Evolutionary conservation across 2,888 invertebrate species (phyloP).

Genomic region (Lasioglossum zephyrum): DNA sequence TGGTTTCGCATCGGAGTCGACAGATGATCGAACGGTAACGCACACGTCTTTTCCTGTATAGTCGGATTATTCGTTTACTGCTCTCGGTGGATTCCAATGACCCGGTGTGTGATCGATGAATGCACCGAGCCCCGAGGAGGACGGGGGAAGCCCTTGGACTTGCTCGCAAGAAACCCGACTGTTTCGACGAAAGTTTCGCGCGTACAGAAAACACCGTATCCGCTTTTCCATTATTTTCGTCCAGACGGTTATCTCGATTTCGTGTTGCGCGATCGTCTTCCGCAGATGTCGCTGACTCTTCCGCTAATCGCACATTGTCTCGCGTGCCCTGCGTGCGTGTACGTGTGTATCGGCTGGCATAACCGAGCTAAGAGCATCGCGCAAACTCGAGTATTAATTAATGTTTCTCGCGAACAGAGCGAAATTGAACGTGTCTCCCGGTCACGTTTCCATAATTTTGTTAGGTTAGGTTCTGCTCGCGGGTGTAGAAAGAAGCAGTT

Average conservation of each 20-base stretch:
- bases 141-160: background rate
- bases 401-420: background rate
- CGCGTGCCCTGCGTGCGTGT: background rate
- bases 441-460: background rate
- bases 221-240: conserved; percentile 40
- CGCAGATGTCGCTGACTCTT: conserved; percentile 55
- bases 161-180: background rate
- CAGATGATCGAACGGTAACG: conserved; percentile 73
- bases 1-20: conserved; percentile 66
- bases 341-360: background rate
- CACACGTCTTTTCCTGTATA: conserved; percentile 66
- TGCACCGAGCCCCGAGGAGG: background rate
- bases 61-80: background rate
- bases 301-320: background rate
- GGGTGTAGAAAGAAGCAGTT: background rate
- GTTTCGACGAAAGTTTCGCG: conserved; percentile 17
- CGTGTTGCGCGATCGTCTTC: conserved; percentile 19
- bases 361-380: conserved; percentile 5
- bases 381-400: conserved; percentile 22
- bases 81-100: background rate
- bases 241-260: conserved; percentile 46
- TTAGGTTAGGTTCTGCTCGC: conserved; percentile 53
- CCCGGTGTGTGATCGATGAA: background rate
- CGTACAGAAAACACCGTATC: background rate
- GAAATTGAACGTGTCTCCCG: conserved; percentile 1